A percentile compares a stretch with the other conserved stretches of the same genome.
Conservation (phyloP, 2,113 vertebrate species). For the Trogon melanurus region DNA sequence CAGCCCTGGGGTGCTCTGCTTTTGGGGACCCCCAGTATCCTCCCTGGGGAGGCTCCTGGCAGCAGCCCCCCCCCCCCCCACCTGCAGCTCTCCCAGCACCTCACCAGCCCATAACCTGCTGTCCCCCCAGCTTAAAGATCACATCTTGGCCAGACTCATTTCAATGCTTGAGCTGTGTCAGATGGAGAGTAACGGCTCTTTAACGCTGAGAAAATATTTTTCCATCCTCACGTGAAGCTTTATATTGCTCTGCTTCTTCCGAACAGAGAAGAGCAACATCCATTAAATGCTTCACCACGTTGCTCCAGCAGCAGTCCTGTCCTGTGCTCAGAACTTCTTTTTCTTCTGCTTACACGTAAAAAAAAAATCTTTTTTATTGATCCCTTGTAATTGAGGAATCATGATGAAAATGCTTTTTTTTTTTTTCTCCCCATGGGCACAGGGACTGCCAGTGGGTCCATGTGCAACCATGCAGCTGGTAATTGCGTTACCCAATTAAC, state of each 20-base stretch:
- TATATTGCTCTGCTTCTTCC: background rate
- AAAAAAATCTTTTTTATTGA: background rate
- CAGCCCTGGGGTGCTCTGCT: too few relatives aligned
- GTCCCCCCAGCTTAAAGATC: too few relatives aligned
- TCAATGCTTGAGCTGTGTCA: background rate
- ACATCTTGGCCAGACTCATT: too few relatives aligned
- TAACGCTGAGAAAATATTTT: background rate
- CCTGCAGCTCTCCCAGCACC: too few relatives aligned
- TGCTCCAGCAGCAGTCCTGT: too few relatives aligned
- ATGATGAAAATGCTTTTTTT: rapidly evolving
- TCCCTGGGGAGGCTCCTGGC: too few relatives aligned
- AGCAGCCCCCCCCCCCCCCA: too few relatives aligned
- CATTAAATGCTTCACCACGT: rapidly evolving
- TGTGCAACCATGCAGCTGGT: rapidly evolving
- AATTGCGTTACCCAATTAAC: background rate
- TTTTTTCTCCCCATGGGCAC: background rate
- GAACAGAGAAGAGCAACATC: background rate
- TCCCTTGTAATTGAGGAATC: background rate
- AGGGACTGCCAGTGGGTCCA: too few relatives aligned
- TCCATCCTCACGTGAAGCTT: background rate
- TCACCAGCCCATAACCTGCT: too few relatives aligned
- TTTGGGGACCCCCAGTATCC: too few relatives aligned
- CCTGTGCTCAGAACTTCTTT: rapidly evolving
- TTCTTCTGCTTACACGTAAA: background rate
- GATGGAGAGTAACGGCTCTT: background rate